A percentile compares a stretch with the other conserved stretches of the same genome.
Conservation (phyloP, 2,797 vertebrate genomes). For the Telmatherina bonti region DNA sequence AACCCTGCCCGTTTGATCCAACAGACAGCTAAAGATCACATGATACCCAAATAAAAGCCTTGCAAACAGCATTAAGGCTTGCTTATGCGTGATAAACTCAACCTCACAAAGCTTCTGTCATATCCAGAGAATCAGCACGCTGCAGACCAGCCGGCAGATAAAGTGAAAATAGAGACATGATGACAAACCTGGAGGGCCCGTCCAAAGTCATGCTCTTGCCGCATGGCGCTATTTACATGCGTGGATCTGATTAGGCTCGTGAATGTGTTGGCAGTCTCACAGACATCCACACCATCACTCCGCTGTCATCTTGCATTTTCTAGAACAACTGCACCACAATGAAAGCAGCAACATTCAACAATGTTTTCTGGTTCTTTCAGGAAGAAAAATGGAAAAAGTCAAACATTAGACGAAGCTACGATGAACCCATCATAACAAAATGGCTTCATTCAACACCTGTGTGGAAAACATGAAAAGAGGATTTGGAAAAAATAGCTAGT, state of each 20-base stretch:
- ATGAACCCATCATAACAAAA: neutral
- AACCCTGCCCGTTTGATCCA: constrained; percentile 48
- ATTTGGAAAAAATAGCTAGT: too few species aligned
- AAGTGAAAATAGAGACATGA: constrained; percentile 43
- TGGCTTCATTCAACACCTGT: too few species aligned
- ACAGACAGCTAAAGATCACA: constrained; percentile 32
- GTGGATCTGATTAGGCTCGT: constrained; percentile 17
- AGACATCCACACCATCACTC: neutral
- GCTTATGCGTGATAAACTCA: constrained; percentile 27
- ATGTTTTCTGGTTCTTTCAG: neutral
- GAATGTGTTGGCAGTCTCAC: neutral
- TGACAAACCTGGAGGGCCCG: constrained; percentile 26
- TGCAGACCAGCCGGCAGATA: constrained; percentile 13
- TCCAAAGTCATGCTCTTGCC: constrained; percentile 39
- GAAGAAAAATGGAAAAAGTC: neutral
- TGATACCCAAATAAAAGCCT: constrained; percentile 47
- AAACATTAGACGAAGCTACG: neutral
- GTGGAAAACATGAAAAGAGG: too few species aligned
- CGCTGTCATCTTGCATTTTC: neutral
- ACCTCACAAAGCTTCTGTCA: constrained; percentile 23
- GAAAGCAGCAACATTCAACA: neutral
- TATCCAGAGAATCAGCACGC: neutral
- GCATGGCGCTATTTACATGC: constrained; percentile 36
- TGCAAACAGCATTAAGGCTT: constrained; percentile 37
- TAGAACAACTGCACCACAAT: neutral